phyloP scores from a whole-genome alignment of 2,113 vertebrate genomes.

The Hemichromis elongatus region DNA sequence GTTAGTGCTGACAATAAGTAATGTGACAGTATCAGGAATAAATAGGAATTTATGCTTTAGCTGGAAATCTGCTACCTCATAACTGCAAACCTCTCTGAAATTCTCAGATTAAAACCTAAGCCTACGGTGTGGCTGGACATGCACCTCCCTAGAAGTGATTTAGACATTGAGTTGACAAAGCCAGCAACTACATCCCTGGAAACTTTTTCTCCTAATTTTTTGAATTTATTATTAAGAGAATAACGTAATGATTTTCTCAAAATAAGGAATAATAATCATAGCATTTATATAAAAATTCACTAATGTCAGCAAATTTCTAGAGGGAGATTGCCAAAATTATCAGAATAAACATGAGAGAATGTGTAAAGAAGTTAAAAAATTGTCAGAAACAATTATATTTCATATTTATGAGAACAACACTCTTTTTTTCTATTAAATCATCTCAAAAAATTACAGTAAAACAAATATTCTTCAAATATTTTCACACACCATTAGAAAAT shows the following conservation, averaged over 20 bases:
- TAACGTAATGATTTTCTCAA: not conserved
- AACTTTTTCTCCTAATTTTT: not conserved
- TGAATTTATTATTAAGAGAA: not conserved
- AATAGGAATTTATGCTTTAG: not conserved
- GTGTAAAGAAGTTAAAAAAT: not conserved
- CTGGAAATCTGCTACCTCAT: not conserved
- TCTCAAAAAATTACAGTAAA: not conserved
- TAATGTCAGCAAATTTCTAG: not conserved
- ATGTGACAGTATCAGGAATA: not conserved
- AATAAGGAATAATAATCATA: not conserved
- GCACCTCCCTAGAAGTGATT: not conserved
- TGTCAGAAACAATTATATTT: not conserved
- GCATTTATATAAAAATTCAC: not conserved
- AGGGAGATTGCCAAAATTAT: not conserved
- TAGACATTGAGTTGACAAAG: not conserved
- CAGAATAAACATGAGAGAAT: rapidly evolving
- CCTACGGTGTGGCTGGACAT: not conserved
- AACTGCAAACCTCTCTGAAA: not conserved
- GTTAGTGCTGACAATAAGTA: not conserved
- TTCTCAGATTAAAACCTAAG: not conserved
- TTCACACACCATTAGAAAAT: not conserved
- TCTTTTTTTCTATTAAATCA: not conserved
- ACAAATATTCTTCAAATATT: not conserved
- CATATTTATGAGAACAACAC: not conserved
- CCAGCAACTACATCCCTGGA: not conserved